Evolutionary conservation across 2,113 vertebrate genomes (phyloP).

Genomic region (Prinia subflava): DNA sequence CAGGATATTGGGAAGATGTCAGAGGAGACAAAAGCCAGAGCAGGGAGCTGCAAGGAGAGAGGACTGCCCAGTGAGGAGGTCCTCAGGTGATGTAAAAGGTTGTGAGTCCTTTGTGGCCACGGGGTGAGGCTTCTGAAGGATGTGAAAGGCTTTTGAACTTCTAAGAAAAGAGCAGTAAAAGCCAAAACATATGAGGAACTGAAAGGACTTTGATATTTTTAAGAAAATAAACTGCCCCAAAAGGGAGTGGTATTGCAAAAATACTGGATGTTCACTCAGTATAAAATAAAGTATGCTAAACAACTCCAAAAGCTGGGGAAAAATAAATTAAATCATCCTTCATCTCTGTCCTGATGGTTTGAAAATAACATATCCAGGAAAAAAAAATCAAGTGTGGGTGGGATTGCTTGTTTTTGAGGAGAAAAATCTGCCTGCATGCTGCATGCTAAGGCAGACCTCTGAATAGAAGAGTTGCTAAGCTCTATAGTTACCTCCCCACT

Average conservation of each 20-base stretch:
- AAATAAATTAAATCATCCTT: neutral
- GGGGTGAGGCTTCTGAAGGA: neutral
- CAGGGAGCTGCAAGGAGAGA: neutral
- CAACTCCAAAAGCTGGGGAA: neutral
- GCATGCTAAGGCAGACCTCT: neutral
- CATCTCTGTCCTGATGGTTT: neutral
- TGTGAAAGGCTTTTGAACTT: neutral
- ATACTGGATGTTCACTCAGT: neutral
- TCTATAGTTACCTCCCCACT: neutral
- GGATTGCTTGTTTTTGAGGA: slow-evolving; percentile 28
- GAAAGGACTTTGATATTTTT: slow-evolving; percentile 3
- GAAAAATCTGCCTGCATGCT: neutral
- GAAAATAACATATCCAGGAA: slow-evolving; percentile 3
- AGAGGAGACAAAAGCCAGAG: neutral
- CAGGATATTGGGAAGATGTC: neutral
- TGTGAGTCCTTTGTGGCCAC: neutral
- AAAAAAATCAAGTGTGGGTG: neutral
- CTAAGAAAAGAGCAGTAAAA: neutral
- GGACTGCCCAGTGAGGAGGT: neutral
- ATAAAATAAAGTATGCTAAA: neutral
- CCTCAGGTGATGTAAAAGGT: neutral
- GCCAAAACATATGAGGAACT: neutral
- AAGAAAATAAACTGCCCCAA: slow-evolving; percentile 3
- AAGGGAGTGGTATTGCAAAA: neutral
- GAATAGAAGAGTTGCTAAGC: neutral